Evolutionary conservation across 2,888 invertebrate genomes (phyloP), one percentile per base, ranked within the genome.

Genomic region (Drosophila meridionalis): DNA sequence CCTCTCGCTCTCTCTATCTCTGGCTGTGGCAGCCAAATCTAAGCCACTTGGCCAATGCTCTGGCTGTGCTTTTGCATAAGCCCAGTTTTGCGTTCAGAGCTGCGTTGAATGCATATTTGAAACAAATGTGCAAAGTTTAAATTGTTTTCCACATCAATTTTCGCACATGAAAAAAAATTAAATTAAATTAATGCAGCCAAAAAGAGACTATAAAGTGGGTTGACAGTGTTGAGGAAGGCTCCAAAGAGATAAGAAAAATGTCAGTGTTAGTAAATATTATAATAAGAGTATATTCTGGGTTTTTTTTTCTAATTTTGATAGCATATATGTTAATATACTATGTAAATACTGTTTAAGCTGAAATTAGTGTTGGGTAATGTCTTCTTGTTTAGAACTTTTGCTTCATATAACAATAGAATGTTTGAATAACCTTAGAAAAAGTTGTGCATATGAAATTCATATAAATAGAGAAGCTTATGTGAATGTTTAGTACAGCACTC

Each of bases 41-140:
- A 86, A 86, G 87, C 87, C 84, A 88, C 76, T 86, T 75, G 82
- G 78, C 80, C 84, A 75, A 62, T 73, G 69, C 64, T 63, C 57
- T 65, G 52, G 52, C 52, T 52, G 7, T 52, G 52, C 52, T 56
- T 83, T 74, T 80, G 82, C 80, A 74, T 87, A 78, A 85, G 80
- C 82, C 76, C 72, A 67, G 69, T 75, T 69, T 69, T 59, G 52
- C 53, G 64, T 65, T 47, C 55, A 40, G 53, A 3, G 59, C 61
- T 47, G 43, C 20, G 47, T n/a, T 38, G 59, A 65, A 76, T 88
- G 84, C 80, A 83, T 89, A 87, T 89, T 82, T 74, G 78, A 83
- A 87, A 85, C 87, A 91, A 89, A 91, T 89, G 89, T 87, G 90
- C 78, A 90, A 89, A 89, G 90, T 89, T 89, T 87, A 91, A 91